These are phyloP conservation scores for Podarcis raffonei DNA, from an alignment of 2,113 vertebrate species.

Conservation along the genomic window DNA sequence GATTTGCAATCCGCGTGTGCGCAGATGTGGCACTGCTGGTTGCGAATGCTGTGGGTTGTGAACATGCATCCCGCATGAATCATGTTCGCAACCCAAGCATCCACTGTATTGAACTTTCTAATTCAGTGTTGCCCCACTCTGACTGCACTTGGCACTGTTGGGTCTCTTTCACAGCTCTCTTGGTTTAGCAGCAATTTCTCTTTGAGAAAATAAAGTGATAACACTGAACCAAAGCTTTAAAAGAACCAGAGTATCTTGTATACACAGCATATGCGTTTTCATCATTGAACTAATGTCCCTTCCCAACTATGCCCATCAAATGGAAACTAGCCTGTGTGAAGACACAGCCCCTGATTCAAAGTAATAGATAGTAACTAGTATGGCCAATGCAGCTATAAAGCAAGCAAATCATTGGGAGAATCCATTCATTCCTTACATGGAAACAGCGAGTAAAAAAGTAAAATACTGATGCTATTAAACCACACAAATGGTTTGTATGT, in stretches of 20 bases:
- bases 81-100: too few relatives aligned
- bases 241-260: neutral
- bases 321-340: fast-evolving
- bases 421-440: slow-evolving; percentile 30
- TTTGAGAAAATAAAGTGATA: neutral
- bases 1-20: too few relatives aligned
- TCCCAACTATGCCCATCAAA: neutral
- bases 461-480: slow-evolving; percentile 11
- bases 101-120: neutral
- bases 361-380: neutral
- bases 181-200: neutral
- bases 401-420: neutral
- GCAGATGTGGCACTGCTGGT: too few relatives aligned
- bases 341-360: neutral
- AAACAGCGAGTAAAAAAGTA: neutral
- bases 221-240: neutral
- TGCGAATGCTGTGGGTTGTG: too few relatives aligned
- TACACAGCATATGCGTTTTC: neutral
- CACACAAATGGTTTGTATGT: neutral
- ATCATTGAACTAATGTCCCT: neutral
- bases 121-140: neutral
- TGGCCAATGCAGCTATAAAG: neutral
- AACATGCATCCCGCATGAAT: too few relatives aligned
- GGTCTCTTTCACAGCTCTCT: neutral
- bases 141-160: neutral